These are phyloP conservation scores for Actinia equina DNA, from an alignment of 64 coral and sea anemone species.

Conservation along the genomic window DNA sequence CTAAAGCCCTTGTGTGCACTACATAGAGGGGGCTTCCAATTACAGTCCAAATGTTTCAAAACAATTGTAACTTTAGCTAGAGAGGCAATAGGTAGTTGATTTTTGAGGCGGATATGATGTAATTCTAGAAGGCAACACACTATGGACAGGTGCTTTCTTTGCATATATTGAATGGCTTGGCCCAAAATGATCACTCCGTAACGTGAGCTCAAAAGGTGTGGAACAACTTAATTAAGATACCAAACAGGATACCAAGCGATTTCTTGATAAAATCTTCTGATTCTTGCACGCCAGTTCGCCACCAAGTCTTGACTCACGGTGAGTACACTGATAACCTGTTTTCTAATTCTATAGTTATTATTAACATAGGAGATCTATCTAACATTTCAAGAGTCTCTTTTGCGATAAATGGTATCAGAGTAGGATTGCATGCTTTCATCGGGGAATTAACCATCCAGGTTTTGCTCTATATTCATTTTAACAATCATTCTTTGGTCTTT, in stretches of 20 bases:
- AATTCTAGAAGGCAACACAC: neutral
- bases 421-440: neutral
- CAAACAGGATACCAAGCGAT: neutral
- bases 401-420: too few species aligned
- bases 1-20: neutral
- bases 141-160: neutral
- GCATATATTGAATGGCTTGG: conserved; percentile 1
- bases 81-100: neutral
- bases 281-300: neutral
- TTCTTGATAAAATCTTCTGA: neutral
- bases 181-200: neutral
- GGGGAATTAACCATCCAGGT: neutral
- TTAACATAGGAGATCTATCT: too few species aligned
- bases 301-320: neutral
- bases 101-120: conserved; percentile 1
- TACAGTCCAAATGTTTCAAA: neutral
- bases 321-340: neutral
- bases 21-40: neutral
- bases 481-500: neutral
- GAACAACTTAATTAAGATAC: neutral
- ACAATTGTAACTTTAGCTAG: neutral
- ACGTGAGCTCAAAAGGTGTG: neutral
- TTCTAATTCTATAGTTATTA: neutral
- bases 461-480: neutral
- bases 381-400: too few species aligned